Evolutionary conservation across 2,113 vertebrate genomes (phyloP), one percentile per base, ranked within the genome.

Genomic region (Nipponia nippon): DNA sequence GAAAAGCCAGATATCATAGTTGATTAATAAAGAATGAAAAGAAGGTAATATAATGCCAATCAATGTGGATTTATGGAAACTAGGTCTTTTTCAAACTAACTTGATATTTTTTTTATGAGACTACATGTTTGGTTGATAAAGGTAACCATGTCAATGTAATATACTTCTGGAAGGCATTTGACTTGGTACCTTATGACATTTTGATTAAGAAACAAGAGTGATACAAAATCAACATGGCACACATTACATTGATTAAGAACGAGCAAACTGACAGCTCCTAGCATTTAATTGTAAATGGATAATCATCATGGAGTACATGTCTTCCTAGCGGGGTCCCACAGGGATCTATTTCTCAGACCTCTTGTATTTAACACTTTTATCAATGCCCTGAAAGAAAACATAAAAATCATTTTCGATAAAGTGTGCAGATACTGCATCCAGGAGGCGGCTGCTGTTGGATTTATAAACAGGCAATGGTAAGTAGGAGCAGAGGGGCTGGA

Each of bases 151-250:
- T 96, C 97, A 97, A 67, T 95, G 95, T 96, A 96, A 97, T 97
- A 97, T 96, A 97, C 97, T 97, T 97, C 95, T 95, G 80, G 50
- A 97, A 97, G 76, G 90, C 93, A 97, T 97, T 97, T 97, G 92
- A 95, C 96, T 97, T 94, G 92, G 94, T 97, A 96, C 90, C 96
- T 96, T 97, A 97, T 97, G 97, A 96, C 96, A 96, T 97, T 97
- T 97, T 97, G 96, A 97, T 97, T 95, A 97, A 97, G 97, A 96
- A 97, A 97, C 95, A 95, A 97, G 97, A 97, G 88, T 96, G 97
- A 97, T 97, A 97, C 96, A 97, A 97, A 97, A 97, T 97, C 96
- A 97, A 96, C 95, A 96, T 97, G 97, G 97, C 97, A 97, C 96
- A 97, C 96, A 92, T 97, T 95, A 92, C 96, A 97, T 97, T 96